Conservation (phyloP, 1,140 invertebrate species). For the Musca domestica region DNA sequence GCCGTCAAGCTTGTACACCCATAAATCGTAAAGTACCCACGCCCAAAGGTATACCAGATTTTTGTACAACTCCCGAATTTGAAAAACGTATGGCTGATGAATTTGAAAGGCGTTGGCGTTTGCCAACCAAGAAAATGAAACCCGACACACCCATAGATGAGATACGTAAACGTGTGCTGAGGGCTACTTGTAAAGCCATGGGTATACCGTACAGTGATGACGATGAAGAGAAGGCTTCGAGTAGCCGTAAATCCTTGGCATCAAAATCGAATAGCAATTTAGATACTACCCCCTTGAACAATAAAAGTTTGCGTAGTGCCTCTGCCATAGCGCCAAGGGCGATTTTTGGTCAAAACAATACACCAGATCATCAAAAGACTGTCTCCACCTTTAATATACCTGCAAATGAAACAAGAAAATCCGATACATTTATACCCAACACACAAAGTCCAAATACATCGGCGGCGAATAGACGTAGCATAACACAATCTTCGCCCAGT, state of each 20-base stretch:
- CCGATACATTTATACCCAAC: constrained; percentile 29
- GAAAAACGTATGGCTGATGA: constrained; percentile 49
- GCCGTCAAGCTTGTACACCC: constrained; percentile 44
- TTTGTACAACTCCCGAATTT: constrained; percentile 46
- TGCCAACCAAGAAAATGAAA: constrained; percentile 42
- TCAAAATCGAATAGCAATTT: not conserved
- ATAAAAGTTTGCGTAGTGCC: not conserved
- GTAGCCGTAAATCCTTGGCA: too few relatives aligned
- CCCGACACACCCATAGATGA: constrained; percentile 47
- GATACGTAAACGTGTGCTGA: constrained; percentile 40
- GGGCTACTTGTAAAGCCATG: constrained; percentile 45
- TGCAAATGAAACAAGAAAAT: constrained; percentile 11
- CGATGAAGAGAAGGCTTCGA: constrained; percentile 5
- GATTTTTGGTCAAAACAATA: constrained; percentile 17
- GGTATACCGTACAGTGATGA: constrained; percentile 39
- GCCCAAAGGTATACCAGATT: constrained; percentile 43
- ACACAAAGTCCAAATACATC: constrained; percentile 32
- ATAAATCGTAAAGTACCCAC: constrained; percentile 36
- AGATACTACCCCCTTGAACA: not conserved
- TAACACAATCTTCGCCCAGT: not conserved
- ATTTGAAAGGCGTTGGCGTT: constrained; percentile 46
- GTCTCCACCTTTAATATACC: not conserved
- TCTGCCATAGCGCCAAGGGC: constrained; percentile 9
- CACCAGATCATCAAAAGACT: not conserved
- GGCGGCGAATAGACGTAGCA: not conserved